These are phyloP conservation scores for Pluvialis apricaria DNA, from an alignment of 2,113 vertebrate species.

Conservation along the genomic window DNA sequence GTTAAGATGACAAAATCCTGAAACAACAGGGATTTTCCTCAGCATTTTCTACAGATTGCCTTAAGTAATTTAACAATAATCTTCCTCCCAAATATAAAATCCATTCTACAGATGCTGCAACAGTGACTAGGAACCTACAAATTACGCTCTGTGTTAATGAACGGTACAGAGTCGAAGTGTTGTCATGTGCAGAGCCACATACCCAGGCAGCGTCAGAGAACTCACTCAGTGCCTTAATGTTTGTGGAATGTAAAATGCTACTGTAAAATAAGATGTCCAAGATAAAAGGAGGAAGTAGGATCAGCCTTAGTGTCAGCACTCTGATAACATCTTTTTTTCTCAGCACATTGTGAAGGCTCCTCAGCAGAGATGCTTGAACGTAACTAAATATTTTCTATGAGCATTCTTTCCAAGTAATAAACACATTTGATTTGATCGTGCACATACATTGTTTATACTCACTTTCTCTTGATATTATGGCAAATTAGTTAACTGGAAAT, in stretches of 20 bases:
- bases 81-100: background rate
- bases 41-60: background rate
- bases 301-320: background rate
- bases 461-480: background rate
- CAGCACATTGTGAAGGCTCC: background rate
- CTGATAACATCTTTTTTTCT: background rate
- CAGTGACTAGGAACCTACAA: background rate
- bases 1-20: background rate
- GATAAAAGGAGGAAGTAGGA: background rate
- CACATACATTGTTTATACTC: background rate
- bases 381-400: background rate
- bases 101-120: background rate
- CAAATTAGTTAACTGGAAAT: background rate
- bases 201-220: background rate
- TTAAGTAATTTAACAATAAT: background rate
- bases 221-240: background rate
- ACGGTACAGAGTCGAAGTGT: accelerated
- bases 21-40: background rate
- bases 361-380: background rate
- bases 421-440: background rate
- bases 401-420: background rate
- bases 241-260: background rate
- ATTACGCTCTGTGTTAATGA: background rate
- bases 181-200: accelerated
- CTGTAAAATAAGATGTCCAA: background rate